Base-by-base conservation (phyloP, 2,888 invertebrate genomes). In the Entomobrya proxima region DNA sequence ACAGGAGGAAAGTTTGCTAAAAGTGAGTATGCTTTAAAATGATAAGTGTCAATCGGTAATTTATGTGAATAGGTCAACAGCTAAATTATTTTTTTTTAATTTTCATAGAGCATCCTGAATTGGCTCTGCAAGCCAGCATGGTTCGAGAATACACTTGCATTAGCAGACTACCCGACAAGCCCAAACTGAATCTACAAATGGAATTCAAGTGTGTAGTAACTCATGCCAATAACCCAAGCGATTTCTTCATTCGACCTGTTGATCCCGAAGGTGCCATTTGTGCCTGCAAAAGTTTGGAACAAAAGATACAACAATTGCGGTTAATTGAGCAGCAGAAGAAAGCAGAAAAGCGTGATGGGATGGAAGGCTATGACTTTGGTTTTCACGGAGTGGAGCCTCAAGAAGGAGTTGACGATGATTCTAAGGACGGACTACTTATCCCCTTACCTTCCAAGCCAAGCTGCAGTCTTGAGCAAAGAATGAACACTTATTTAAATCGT, bases 201-300 rank as follows among this genome's bases (percentile, higher is more conserved):
- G 37, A 67, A 40, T 7, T 86, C 0, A 7, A 11, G 1, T 64
- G 81, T 13, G 11, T n/a, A 5, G 74, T 86, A 0, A 61, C 50
- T 2, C 35, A 78, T 47, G 44, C 78, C 4, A 44, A 24, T 0
- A 30, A 30, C n/a, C 82, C 82, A 0, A 30, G 64, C 0, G 82
- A 86, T 21, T 86, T 86, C 44, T 86, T 50, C 64, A 78, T 86
- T 4, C 47, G 21, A 5, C 61, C 72, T 6, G 7, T 52, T 15
- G 40, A n/a, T 0, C 2, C 21, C 6, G 47, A 15, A 32, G 15
- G 0, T 1, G 0, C 11, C 1, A n/a, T n/a, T n/a, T 86, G 81
- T 15, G 2, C 15, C 21, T 85, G 85, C 32, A 58, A 11, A 5
- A 15, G 13, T 0, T 9, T 61, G 1, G 44, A 61, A 2, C 44